Evolutionary conservation across 2,888 invertebrate species (phyloP).

Genomic region (Tachina grossa): DNA sequence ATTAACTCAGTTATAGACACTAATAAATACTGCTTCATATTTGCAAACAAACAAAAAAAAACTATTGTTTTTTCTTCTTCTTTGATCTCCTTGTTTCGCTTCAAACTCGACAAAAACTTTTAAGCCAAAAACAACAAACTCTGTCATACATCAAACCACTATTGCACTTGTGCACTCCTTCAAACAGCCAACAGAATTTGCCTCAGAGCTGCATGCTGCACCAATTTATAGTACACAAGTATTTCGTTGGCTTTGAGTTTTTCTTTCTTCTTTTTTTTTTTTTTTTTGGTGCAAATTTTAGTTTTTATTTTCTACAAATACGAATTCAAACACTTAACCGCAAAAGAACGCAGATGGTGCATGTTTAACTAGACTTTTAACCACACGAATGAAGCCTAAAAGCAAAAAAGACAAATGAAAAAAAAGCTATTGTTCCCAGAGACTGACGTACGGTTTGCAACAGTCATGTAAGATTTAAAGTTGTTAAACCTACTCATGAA

Average conservation of each 20-base stretch:
- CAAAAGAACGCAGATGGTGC: conserved; percentile 65
- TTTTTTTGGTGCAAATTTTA: background rate
- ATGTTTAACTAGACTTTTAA: conserved; percentile 41
- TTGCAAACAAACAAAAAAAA: background rate
- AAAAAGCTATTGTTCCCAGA: background rate
- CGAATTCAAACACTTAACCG: conserved; percentile 62
- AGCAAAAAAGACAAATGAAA: background rate
- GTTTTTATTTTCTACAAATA: conserved; percentile 40
- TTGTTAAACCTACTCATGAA: conserved; percentile 44
- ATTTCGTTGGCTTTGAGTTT: conserved; percentile 21
- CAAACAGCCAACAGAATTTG: conserved; percentile 48
- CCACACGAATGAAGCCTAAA: conserved; percentile 6
- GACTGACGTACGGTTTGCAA: conserved; percentile 15
- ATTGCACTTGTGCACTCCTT: conserved; percentile 61
- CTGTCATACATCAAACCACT: conserved; percentile 57
- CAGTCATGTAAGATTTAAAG: conserved; percentile 24
- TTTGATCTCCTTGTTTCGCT: conserved; percentile 6
- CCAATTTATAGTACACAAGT: conserved; percentile 58
- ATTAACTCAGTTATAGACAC: conserved; percentile 20
- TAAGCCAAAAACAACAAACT: conserved; percentile 25
- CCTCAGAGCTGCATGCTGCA: conserved; percentile 65
- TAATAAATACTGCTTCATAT: conserved; percentile 6
- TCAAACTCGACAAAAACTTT: conserved; percentile 18
- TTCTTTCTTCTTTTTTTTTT: conserved; percentile 16
- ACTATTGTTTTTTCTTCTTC: background rate